Base-by-base conservation (phyloP, 2,797 vertebrate genomes). In the Mus minutoides region DNA sequence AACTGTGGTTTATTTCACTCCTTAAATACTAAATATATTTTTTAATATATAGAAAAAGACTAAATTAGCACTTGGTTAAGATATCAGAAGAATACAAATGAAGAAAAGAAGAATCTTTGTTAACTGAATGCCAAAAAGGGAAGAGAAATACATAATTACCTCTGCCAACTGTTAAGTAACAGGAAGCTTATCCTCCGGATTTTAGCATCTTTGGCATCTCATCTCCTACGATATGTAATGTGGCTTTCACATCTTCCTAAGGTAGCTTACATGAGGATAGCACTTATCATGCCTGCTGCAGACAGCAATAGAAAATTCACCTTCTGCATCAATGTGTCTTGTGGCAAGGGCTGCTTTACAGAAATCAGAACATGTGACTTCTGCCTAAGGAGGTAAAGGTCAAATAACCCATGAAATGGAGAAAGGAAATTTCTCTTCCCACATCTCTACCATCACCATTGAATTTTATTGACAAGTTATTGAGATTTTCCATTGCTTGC, bases 21-120 rank as follows among this genome's bases (percentile, higher is more conserved):
- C 83, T 87, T 78, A 85, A 76, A 73, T 90, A 92, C 54, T 76
- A 92, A 94, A 90, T 60, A 13, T 46, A 10, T 67, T 60, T 79
- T 73, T 54, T 76, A 82, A 84, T 29, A 71, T 2, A 56, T 14
- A 40, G 49, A 46, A 89, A 86, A 67, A 31, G 24, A 52, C 29
- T 29, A 37, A 92, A 77, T 78, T 54, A 91, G 79, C 56, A 91
- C 78, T 89, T 77, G 29, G 13, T 76, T 95, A 64, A 92, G 82
- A 85, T 56, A 92, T 75, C 43, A 58, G 52, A 34, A 88, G 49
- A 91, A 92, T 60, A 4, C 24, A 90, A 88, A 94, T 95, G 37
- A 64, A 67, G 49, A 94, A 84, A 82, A 84, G 2, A 92, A 77
- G 2, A 94, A 77, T 73, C 21, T 71, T 17, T 92, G 6, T 43